Evolutionary conservation across 2,113 vertebrate species (phyloP).

Genomic region (Panthera uncia): DNA sequence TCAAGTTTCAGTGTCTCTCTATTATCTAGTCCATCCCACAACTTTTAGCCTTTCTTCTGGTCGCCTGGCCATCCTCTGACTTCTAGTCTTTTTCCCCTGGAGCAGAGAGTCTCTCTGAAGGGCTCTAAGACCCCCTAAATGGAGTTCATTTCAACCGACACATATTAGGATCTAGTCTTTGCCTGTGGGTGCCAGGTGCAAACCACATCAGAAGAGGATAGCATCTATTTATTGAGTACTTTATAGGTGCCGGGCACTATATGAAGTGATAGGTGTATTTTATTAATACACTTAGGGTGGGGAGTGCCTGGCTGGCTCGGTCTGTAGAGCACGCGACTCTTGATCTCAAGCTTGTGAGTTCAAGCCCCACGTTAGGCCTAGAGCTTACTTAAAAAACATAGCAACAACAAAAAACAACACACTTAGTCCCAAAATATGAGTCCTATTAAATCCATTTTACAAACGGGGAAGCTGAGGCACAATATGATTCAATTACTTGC

Average conservation of each 20-base stretch:
- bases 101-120: background rate
- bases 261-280: background rate
- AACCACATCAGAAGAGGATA: background rate
- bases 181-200: background rate
- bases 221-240: background rate
- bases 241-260: background rate
- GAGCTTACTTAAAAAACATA: background rate
- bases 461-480: background rate
- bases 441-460: background rate
- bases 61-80: background rate
- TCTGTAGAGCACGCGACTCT: background rate
- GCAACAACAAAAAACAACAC: background rate
- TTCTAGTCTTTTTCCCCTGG: background rate
- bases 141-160: background rate
- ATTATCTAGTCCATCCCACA: background rate
- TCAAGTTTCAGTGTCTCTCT: background rate
- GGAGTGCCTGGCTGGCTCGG: background rate
- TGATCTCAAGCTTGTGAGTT: background rate
- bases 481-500: background rate
- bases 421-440: background rate
- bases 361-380: background rate
- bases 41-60: background rate
- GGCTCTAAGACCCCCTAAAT: background rate
- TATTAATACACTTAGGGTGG: background rate
- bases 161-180: background rate